These are phyloP conservation scores for Grammomys surdaster DNA, from an alignment of 2,113 vertebrate species.

Conservation along the genomic window DNA sequence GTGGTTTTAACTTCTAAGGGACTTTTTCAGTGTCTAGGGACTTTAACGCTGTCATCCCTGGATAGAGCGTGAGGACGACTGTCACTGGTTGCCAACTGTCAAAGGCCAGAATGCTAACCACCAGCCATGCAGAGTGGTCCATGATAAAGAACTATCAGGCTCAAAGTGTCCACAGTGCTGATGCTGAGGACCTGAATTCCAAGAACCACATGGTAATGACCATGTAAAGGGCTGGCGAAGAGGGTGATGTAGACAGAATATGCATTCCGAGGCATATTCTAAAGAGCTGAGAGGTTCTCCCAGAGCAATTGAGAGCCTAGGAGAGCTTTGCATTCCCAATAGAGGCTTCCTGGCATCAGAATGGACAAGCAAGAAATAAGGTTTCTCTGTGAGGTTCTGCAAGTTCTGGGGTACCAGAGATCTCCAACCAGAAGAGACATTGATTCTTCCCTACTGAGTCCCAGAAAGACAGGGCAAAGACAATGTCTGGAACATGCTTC, in stretches of 20 bases:
- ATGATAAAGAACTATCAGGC: background rate
- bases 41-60: background rate
- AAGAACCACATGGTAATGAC: background rate
- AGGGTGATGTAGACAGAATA: background rate
- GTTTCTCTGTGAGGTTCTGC: background rate
- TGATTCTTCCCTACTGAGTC: background rate
- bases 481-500: background rate
- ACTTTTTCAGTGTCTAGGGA: background rate
- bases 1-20: background rate
- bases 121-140: background rate
- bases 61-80: background rate
- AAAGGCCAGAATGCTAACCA: background rate
- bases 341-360: background rate
- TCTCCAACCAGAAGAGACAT: background rate
- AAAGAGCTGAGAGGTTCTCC: background rate
- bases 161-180: background rate
- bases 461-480: background rate
- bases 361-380: background rate
- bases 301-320: background rate
- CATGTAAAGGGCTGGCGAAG: background rate
- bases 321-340: background rate
- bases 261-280: background rate
- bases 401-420: too few relatives aligned
- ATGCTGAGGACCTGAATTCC: background rate
- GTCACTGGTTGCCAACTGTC: background rate